Percentiles rank a stretch among this genome's conserved stretches.
Evolutionary conservation across 2,888 invertebrate species (phyloP).

Genomic region (Standfussiana lucernea): DNA sequence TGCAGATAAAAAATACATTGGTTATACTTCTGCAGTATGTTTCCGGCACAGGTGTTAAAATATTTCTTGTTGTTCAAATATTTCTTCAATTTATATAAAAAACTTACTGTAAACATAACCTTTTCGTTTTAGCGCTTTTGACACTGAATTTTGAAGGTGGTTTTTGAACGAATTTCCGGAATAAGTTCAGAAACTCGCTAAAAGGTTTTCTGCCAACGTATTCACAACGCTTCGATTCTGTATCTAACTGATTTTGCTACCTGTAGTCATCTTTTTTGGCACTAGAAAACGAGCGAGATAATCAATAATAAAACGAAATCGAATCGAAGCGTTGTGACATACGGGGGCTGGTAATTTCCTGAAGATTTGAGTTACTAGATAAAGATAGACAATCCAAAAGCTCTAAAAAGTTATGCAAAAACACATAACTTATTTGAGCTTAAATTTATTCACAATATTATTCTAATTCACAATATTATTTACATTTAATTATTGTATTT

Average conservation of each 20-base stretch:
- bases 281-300: too few species aligned
- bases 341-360: neutral
- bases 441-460: too few species aligned
- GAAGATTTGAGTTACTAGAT: neutral
- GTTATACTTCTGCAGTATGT: neutral
- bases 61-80: neutral
- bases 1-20: neutral
- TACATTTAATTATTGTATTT: too few species aligned
- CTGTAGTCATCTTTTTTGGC: too few species aligned
- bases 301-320: too few species aligned
- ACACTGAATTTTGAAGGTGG: neutral
- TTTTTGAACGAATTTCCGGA: conserved; percentile 25
- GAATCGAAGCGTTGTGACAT: too few species aligned
- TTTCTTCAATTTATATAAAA: neutral
- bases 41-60: neutral
- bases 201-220: too few species aligned
- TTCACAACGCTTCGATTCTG: too few species aligned
- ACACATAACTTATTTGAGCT: too few species aligned
- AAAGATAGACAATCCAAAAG: neutral
- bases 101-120: conserved; percentile 54
- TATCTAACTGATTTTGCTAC: too few species aligned
- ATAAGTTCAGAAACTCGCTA: neutral
- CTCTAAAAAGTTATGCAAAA: neutral
- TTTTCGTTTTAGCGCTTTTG: conserved; percentile 19
- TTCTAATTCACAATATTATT: too few species aligned